Base-by-base conservation (phyloP, 2,113 vertebrate genomes). In the Lasiurus cinereus region DNA sequence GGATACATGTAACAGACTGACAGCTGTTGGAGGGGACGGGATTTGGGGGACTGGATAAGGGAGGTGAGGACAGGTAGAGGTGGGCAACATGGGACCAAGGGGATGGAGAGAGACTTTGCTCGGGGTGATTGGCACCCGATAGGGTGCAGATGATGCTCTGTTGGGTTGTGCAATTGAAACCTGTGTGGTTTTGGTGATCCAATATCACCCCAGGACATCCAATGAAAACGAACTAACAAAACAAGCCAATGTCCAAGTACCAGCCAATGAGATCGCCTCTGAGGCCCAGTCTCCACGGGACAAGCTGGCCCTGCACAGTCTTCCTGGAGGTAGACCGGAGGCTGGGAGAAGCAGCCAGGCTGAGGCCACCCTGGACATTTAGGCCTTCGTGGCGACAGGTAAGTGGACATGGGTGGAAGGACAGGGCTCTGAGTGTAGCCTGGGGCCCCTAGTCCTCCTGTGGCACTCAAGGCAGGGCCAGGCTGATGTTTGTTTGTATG, bases 331-430 rank as follows among this genome's bases (percentile, higher is more conserved):
- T 10, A 12, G 16, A 8, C 31, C n/a, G 15, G 67, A 21, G 21
- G 72, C 56, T 27, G 22, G 36, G 27, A 11, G 33, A 50, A 36
- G 52, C 72, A 15, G 33, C 27, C 11, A 27, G 5, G 36, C 27
- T 19, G 48, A 84, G 70, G 46, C 36, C 8, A 3, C 6, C 2
- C 46, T 54, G 76, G 62, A 83, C 46, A 2, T n/a, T 31, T 29
- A 31, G 22, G 50, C 43, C 82, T 52, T 39, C 72, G 46, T 4
- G 78, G 15, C 31, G 16, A 16, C 74, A 93, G 94, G 78, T 96
- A 19, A 96, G 92, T n/a, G 16, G 50, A 12, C 50, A 10, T 2
- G 12, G 9, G 59, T 50, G 24, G 73, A 77, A 74, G 13, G 46
- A 27, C 56, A n/a, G 59, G 6, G 43, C 10, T 29, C 27, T 48